phyloP scores from a whole-genome alignment of 2,888 invertebrate species.

The Ephialtes manifestator region DNA sequence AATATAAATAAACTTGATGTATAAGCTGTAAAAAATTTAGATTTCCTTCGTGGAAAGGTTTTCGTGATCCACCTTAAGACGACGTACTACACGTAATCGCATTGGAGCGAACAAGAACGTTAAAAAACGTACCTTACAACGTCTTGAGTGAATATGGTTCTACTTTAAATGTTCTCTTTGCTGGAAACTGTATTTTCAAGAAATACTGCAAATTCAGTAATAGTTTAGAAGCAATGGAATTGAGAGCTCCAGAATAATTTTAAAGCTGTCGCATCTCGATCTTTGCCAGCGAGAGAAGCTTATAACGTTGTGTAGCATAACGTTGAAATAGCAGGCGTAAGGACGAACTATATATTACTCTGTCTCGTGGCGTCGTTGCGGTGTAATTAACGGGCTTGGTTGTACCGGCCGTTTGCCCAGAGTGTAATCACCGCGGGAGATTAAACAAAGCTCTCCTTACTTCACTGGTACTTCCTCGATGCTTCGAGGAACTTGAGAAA shows the following conservation, averaged over 20 bases:
- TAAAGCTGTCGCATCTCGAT: not conserved
- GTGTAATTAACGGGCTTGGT: slow-evolving; percentile 62
- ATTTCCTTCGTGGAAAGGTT: too few species aligned
- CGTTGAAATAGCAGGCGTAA: slow-evolving; percentile 33
- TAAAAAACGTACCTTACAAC: not conserved
- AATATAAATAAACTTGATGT: too few species aligned
- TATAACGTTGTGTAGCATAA: slow-evolving; percentile 17
- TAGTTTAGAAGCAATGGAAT: not conserved
- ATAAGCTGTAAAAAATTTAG: too few species aligned
- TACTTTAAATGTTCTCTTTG: too few species aligned
- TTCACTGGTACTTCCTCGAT: slow-evolving; percentile 7
- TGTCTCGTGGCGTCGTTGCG: slow-evolving; percentile 52
- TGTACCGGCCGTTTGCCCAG: slow-evolving; percentile 59
- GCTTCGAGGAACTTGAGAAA: slow-evolving; percentile 46
- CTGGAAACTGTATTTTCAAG: not conserved
- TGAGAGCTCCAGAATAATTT: not conserved
- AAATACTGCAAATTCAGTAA: not conserved
- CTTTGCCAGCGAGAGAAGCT: slow-evolving; percentile 1
- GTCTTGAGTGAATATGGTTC: too few species aligned
- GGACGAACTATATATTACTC: slow-evolving; percentile 58
- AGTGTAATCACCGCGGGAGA: slow-evolving; percentile 64
- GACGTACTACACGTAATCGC: too few species aligned
- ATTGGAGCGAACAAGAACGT: too few species aligned
- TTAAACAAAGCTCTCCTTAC: slow-evolving; percentile 56
- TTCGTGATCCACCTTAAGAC: too few species aligned